These are phyloP conservation scores for Idaea aversata DNA, from an alignment of 2,888 invertebrate species.

Conservation along the genomic window DNA sequence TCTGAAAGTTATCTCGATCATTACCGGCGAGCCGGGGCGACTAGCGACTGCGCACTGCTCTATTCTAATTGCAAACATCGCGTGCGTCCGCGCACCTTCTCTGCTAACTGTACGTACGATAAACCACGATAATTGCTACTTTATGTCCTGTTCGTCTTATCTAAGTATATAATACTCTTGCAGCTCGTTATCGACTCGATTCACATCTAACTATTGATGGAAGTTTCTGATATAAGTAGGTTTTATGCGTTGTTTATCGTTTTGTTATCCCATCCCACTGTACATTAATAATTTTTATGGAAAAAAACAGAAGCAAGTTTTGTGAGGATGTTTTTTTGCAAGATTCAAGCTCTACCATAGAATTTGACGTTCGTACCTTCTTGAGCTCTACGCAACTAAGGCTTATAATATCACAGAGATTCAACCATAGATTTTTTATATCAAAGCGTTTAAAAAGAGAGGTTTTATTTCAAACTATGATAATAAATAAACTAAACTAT, in stretches of 20 bases:
- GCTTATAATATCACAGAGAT: too few relatives aligned
- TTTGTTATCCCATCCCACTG: not conserved
- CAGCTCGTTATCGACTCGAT: not conserved
- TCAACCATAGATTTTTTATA: too few relatives aligned
- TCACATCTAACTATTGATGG: not conserved
- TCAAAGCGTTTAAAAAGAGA: too few relatives aligned
- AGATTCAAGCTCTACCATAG: too few relatives aligned
- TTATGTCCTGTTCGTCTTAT: not conserved
- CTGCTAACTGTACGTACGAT: conserved; percentile 2
- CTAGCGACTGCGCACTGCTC: not conserved
- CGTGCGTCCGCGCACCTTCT: not conserved
- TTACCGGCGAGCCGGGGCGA: not conserved
- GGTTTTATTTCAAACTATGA: too few relatives aligned
- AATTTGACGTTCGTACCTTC: too few relatives aligned
- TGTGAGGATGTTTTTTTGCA: too few relatives aligned
- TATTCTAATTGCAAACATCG: conserved; percentile 4
- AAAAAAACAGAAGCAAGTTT: too few relatives aligned
- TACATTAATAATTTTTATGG: not conserved
- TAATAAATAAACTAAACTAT: too few relatives aligned
- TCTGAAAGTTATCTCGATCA: not conserved
- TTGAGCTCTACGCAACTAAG: too few relatives aligned
- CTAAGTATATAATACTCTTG: not conserved
- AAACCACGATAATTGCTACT: not conserved
- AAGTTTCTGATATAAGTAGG: not conserved
- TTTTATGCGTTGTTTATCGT: not conserved